Conservation (phyloP, 1,140 invertebrate genomes). For the Neuroterus valhalla region DNA sequence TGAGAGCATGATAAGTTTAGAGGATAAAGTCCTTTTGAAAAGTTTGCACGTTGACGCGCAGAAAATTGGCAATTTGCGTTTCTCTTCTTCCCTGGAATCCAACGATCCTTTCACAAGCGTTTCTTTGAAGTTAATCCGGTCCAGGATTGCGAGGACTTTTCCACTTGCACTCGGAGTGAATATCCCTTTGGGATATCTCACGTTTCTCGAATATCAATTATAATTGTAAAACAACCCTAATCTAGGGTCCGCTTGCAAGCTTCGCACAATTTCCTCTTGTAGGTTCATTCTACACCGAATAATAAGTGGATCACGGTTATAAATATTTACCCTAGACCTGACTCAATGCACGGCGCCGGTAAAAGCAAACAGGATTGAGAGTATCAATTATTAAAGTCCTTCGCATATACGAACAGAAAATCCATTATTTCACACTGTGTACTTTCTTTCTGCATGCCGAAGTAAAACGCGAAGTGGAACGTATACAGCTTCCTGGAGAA, state of each 20-base stretch:
- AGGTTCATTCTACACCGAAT: conserved; percentile 40
- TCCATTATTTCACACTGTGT: conserved; percentile 7
- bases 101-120: not conserved
- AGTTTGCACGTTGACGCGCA: conserved; percentile 35
- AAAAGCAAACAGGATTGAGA: conserved; percentile 16
- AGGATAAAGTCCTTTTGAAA: conserved; percentile 17
- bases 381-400: conserved; percentile 18
- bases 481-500: not conserved
- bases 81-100: conserved; percentile 31
- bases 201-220: conserved; percentile 43
- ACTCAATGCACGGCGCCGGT: conserved; percentile 16
- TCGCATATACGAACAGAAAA: conserved; percentile 1
- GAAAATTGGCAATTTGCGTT: conserved; percentile 49
- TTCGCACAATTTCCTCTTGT: conserved; percentile 37
- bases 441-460: conserved; percentile 1
- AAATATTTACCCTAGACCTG: conserved; percentile 36
- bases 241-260: conserved; percentile 38
- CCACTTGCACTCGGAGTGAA: not conserved
- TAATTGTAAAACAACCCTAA: conserved; percentile 50
- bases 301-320: conserved; percentile 42
- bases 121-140: conserved; percentile 41
- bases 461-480: conserved; percentile 1
- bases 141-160: conserved; percentile 14
- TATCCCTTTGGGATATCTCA: conserved; percentile 16
- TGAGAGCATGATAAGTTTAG: not conserved